Base-by-base conservation (phyloP, 2,113 vertebrate genomes). In the Sarotherodon lohbergeri region DNA sequence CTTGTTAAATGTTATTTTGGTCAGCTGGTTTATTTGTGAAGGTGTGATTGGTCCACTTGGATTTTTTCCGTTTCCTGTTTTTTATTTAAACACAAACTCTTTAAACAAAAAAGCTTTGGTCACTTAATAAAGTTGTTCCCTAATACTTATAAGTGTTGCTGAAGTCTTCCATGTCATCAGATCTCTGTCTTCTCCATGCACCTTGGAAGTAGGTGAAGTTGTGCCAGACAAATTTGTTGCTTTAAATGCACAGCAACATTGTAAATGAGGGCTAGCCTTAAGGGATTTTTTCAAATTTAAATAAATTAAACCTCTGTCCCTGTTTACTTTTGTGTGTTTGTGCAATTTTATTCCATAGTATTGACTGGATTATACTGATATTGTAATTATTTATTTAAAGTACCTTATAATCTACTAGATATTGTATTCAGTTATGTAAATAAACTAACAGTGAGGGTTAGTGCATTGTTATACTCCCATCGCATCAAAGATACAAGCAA, bases 141-240 rank as follows among this genome's bases (percentile, higher is more conserved):
- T 32, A 59, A 32, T 17, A 59, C 27, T 0, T 0, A 16, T 59
- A 59, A 32, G 13, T 32, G 56, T 59, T 4, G 14, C 56, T 59
- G 56, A 27, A 59, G 27, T 59, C 27, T 32, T 59, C 27, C 7
- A 32, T 1, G 1, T 59, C 56, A 32, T 59, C 56, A 59, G 56
- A 5, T 32, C 56, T 59, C 32, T 32, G 27, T 32, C 27, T 17
- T 32, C 56, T 32, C 56, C 14, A 32, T 32, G 27, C 27, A 32
- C 56, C 56, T 59, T 59, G 56, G 14, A 59, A 59, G 13, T 16
- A 59, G 56, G 56, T 14, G 0, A 59, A 29, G 13, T 12, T 55
- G 52, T 55, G n/a, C 0, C 19, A 54, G n/a, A 54, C 29, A 57
- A 57, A 9, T 0, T 14, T 0, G 0, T 59, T 59, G 24, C 56